Percentiles rank a stretch among this genome's conserved stretches.
Evolutionary conservation across 2,113 vertebrate genomes (phyloP).

Genomic region (Phrynocephalus versicolor): DNA sequence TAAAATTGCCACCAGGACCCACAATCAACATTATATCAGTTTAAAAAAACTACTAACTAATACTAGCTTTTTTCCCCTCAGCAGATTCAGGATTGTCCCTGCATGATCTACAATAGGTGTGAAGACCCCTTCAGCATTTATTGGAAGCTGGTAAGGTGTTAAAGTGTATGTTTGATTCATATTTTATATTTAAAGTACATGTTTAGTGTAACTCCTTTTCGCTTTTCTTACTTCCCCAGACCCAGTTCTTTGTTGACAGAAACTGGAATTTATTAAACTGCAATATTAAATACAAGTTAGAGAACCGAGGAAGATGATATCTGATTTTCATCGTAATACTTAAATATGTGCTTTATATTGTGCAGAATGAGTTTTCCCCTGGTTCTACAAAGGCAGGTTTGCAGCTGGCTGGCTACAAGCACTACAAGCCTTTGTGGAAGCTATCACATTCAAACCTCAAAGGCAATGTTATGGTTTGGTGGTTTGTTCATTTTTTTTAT

Average conservation of each 20-base stretch:
- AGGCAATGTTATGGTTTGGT: slow-evolving; percentile 26
- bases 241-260: background rate
- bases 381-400: background rate
- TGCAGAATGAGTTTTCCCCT: background rate
- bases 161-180: background rate
- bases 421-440: background rate
- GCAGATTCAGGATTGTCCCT: background rate
- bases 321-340: background rate
- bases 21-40: too few relatives aligned
- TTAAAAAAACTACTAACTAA: background rate
- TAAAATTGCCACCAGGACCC: too few relatives aligned
- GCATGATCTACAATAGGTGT: background rate
- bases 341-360: background rate
- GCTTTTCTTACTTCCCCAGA: background rate
- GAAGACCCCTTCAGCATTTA: background rate
- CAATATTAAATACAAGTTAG: background rate
- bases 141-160: background rate
- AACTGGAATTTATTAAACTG: background rate
- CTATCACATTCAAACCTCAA: slow-evolving; percentile 17
- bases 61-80: background rate
- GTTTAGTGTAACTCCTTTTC: background rate
- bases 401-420: slow-evolving; percentile 2
- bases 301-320: background rate
- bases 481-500: slow-evolving; percentile 26
- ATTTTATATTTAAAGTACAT: background rate